Percentiles rank a stretch among this genome's conserved stretches.
These are phyloP conservation scores for Drosophila limbata DNA, from an alignment of 2,888 invertebrate genomes.

Conservation along the genomic window DNA sequence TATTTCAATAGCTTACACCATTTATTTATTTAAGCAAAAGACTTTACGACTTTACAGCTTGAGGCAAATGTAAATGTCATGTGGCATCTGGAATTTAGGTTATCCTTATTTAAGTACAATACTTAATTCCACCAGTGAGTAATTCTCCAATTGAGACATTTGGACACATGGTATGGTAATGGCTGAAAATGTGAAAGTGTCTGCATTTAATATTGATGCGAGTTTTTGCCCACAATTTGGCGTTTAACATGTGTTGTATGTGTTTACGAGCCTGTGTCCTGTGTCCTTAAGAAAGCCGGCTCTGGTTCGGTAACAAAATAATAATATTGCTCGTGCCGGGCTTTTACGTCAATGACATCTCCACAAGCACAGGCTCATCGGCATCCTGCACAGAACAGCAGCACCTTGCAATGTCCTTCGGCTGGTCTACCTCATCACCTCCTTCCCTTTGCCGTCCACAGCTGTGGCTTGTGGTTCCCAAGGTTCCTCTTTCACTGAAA, in stretches of 20 bases:
- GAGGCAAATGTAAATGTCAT: neutral
- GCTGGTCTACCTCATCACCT: slow-evolving; percentile 18
- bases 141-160: neutral
- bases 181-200: slow-evolving; percentile 16
- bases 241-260: slow-evolving; percentile 45
- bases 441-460: slow-evolving; percentile 6
- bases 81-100: neutral
- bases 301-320: slow-evolving; percentile 57
- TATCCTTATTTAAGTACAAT: slow-evolving; percentile 16
- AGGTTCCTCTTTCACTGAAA: slow-evolving; percentile 48
- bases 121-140: neutral
- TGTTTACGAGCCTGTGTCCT: slow-evolving; percentile 5
- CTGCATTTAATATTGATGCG: slow-evolving; percentile 47
- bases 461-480: slow-evolving; percentile 46
- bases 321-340: slow-evolving; percentile 60
- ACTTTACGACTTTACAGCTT: slow-evolving; percentile 6
- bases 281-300: slow-evolving; percentile 5
- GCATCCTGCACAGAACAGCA: slow-evolving; percentile 17
- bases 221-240: slow-evolving; percentile 34
- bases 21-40: neutral
- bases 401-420: slow-evolving; percentile 50
- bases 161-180: slow-evolving; percentile 2
- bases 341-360: slow-evolving; percentile 53
- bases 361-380: slow-evolving; percentile 30
- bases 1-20: neutral